phyloP scores from a whole-genome alignment of 2,888 invertebrate species.

The Acronicta leporina region DNA sequence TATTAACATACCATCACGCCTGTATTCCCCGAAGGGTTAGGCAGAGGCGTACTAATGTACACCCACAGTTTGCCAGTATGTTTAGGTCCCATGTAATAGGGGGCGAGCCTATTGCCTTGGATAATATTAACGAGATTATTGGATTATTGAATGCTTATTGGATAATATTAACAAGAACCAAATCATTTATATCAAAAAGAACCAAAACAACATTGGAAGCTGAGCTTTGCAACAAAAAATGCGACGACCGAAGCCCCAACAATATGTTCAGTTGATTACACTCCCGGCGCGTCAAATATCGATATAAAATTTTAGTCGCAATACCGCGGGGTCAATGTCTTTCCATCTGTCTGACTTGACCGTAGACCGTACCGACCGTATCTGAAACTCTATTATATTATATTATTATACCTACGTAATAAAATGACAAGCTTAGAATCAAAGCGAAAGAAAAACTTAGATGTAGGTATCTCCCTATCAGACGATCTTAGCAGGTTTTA shows the following conservation, averaged over 20 bases:
- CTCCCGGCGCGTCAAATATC: conserved; percentile 34
- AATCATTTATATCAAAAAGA: no score
- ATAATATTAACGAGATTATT: no score
- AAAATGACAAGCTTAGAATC: conserved; percentile 41
- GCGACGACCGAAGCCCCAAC: conserved; percentile 7
- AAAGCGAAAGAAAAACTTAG: conserved; percentile 22
- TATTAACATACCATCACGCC: no score
- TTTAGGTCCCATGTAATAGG: no score
- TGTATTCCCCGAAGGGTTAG: no score
- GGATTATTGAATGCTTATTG: no score
- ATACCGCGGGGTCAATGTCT: conserved; percentile 51
- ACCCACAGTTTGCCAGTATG: no score
- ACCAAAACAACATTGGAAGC: not conserved
- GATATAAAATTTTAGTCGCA: conserved; percentile 43
- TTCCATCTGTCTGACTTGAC: conserved; percentile 24
- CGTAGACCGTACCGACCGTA: no score
- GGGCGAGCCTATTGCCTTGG: no score
- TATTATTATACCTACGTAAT: conserved; percentile 44
- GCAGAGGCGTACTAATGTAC: no score
- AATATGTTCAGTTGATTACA: conserved; percentile 35
- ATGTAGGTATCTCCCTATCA: conserved; percentile 13
- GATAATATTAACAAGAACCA: no score
- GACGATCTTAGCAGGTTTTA: conserved; percentile 20
- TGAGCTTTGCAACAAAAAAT: conserved; percentile 13
- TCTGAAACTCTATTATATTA: conserved; percentile 50